Evolutionary conservation across 2,888 invertebrate species (phyloP).

Genomic region (Thumatha senex): DNA sequence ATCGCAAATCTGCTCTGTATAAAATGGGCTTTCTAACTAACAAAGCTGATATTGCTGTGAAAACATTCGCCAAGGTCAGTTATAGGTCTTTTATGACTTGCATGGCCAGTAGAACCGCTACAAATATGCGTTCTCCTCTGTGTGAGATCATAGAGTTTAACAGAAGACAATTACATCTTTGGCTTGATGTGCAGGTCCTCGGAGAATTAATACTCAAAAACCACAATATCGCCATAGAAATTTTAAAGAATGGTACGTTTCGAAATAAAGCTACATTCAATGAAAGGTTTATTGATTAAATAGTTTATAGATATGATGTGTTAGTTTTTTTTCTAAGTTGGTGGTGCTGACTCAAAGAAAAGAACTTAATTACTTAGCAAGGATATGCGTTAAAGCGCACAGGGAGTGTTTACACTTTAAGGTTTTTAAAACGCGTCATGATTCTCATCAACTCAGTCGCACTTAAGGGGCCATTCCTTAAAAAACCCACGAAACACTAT

Average conservation of each 20-base stretch:
- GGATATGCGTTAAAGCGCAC: too few species aligned
- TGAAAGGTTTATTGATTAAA: background rate
- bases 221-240: background rate
- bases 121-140: background rate
- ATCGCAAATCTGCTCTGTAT: slow-evolving; percentile 40
- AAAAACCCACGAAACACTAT: too few species aligned
- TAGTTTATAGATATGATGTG: background rate
- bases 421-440: too few species aligned
- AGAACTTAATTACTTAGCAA: background rate
- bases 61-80: slow-evolving; percentile 30
- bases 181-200: slow-evolving; percentile 1
- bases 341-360: too few species aligned
- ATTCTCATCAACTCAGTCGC: too few species aligned
- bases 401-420: too few species aligned
- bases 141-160: background rate
- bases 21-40: slow-evolving; percentile 62
- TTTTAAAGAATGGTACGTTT: background rate
- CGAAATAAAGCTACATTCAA: background rate
- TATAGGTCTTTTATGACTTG: background rate
- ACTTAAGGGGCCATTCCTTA: too few species aligned
- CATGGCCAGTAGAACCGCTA: background rate
- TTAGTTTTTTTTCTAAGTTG: too few species aligned
- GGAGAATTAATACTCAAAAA: background rate
- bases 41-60: slow-evolving; percentile 51
- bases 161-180: background rate